Evolutionary conservation across 2,888 invertebrate species (phyloP), one percentile per base, ranked within the genome.

Genomic region (Thereva nobilitata): DNA sequence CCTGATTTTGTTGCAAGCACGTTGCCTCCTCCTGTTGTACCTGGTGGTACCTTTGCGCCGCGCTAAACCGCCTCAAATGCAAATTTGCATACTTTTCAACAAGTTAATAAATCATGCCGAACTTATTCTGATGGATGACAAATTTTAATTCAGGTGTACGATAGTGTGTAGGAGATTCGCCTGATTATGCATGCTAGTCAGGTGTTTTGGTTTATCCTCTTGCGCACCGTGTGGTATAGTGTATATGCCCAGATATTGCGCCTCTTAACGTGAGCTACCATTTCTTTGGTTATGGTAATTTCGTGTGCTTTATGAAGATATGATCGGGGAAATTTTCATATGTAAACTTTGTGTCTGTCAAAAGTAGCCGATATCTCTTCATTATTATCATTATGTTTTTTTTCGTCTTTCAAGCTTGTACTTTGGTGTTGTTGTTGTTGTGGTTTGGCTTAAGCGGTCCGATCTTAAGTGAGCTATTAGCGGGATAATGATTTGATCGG

Each of bases 41-140:
- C 40, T 42, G 12, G 12, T 41, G 41, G 55, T 2, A 12, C 44
- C 9, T 45, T 37, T 10, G 45, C 37, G 45, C 47, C 23, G 23
- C 23, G 23, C 23, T 23, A 23, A 57, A 45, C 45, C 40, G 50
- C 41, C 50, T 35, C 23, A 42, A 42, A 10, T 47, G 55, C 49
- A 61, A 64, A 68, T 70, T 70, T 68, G 66, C 67, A 70, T 67
- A 68, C 23, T 23, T 67, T 67, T 70, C 68, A 68, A 67, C 70
- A 68, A 68, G 67, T 70, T 67, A 42, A 67, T 67, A 54, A 56
- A 63, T 70, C 61, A 64, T 40, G 45, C 67, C 55, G 63, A 59
- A 64, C 65, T 68, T 47, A 59, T 68, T 68, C 66, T 68, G 68
- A 68, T 70, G 65, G 52, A 70, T 67, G 65, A 67, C 66, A 63